Evolutionary conservation across 64 coral and sea anemone species (phyloP).

Genomic region (Platygyra sinensis): DNA sequence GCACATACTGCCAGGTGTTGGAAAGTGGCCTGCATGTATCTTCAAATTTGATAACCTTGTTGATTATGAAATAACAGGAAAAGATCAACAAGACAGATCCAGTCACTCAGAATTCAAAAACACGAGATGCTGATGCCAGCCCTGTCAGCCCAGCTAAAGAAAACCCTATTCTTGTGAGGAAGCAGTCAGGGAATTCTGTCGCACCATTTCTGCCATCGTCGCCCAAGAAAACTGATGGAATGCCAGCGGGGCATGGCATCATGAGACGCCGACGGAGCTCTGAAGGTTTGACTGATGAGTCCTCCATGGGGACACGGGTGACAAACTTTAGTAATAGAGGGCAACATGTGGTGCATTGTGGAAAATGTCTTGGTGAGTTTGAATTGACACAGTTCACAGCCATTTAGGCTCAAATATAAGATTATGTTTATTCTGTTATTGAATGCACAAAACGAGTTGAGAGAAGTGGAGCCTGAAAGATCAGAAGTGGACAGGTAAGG

Average conservation of each 20-base stretch:
- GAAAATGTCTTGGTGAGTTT: constrained; percentile 86
- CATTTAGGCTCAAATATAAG: too few species aligned
- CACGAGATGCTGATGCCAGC: constrained; percentile 10
- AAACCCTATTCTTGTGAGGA: neutral
- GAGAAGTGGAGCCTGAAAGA: too few species aligned
- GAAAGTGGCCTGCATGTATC: too few species aligned
- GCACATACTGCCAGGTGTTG: too few species aligned
- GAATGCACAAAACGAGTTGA: too few species aligned
- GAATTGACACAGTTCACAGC: neutral
- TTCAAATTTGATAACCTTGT: neutral
- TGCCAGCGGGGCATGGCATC: neutral
- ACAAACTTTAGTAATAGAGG: constrained; percentile 68
- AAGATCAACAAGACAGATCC: constrained; percentile 36
- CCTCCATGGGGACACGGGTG: constrained; percentile 63
- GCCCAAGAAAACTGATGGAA: constrained; percentile 20
- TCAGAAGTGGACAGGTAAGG: too few species aligned
- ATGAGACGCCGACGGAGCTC: constrained; percentile 77
- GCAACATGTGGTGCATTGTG: constrained; percentile 85
- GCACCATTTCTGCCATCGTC: neutral
- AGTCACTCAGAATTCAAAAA: constrained; percentile 27
- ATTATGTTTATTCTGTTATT: too few species aligned
- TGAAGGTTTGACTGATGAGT: constrained; percentile 53
- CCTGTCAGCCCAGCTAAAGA: constrained; percentile 9
- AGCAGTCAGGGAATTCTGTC: neutral
- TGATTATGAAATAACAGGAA: constrained; percentile 6